Evolutionary conservation across 2,797 vertebrate genomes (phyloP).

Genomic region (Eurystomus glaucurus): DNA sequence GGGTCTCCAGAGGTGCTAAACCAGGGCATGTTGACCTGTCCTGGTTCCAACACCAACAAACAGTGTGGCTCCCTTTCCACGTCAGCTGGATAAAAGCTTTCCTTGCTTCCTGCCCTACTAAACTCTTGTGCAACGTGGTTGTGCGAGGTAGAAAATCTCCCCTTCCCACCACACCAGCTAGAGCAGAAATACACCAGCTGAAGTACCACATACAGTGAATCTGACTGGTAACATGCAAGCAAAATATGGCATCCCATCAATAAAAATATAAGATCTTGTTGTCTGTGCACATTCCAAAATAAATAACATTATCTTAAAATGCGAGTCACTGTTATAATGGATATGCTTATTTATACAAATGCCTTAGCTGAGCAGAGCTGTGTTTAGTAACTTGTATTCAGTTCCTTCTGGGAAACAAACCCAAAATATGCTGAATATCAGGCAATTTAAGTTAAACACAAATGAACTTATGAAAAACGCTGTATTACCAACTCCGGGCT

Average conservation of each 20-base stretch:
- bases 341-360: conserved; percentile 41
- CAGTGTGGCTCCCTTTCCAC: not conserved
- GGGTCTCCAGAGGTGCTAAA: not conserved
- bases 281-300: not conserved
- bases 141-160: not conserved
- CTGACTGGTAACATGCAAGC: not conserved
- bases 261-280: not conserved
- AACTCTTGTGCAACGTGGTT: not conserved
- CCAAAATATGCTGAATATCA: not conserved
- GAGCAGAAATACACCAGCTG: not conserved
- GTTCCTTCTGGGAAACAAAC: not conserved
- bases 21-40: not conserved
- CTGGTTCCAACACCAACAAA: not conserved
- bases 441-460: not conserved
- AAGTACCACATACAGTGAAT: not conserved
- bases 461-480: not conserved
- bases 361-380: not conserved
- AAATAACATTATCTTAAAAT: conserved; percentile 35
- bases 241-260: not conserved
- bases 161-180: not conserved
- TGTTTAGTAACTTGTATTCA: conserved; percentile 9
- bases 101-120: not conserved
- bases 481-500: not conserved
- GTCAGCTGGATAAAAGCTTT: not conserved
- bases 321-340: not conserved